Evolutionary conservation across 2,113 vertebrate genomes (phyloP).

Genomic region (human (Homo sapiens)): GRCh38 chr2:31429501-31430000

Average conservation of each 20-base stretch:
- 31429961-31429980: neutral
- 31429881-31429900: neutral
- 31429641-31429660: neutral
- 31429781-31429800: neutral
- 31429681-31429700: neutral
- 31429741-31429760: neutral
- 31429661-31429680: neutral
- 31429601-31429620: neutral
- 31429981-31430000: neutral
- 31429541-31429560: neutral
- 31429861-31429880: neutral
- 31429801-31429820: neutral
- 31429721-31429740: neutral
- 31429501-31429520: neutral
- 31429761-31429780: rapidly evolving
- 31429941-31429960: neutral
- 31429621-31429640: neutral
- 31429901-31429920: neutral
- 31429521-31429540: neutral
- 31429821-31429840: neutral
- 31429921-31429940: neutral
- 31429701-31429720: neutral
- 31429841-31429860: neutral
- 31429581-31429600: neutral
- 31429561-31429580: neutral